Conservation (phyloP, 2,888 invertebrate genomes). For the Drosophila anomalipes region DNA sequence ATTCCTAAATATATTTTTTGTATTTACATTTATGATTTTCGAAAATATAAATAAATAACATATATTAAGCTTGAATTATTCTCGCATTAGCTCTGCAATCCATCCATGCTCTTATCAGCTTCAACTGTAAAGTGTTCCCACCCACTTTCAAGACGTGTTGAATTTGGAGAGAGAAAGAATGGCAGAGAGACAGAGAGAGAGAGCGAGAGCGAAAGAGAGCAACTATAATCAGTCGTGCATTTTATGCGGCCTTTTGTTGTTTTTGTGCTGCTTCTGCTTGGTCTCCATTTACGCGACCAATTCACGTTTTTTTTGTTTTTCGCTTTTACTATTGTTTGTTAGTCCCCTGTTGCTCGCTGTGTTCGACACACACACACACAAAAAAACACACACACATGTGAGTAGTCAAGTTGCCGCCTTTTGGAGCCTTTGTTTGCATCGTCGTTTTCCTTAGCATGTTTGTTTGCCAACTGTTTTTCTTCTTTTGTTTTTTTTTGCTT, state of each 20-base stretch:
- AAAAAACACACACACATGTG: slow-evolving; percentile 13
- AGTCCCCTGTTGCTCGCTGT: slow-evolving; percentile 45
- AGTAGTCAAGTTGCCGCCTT: slow-evolving; percentile 55
- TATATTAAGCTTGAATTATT: not conserved
- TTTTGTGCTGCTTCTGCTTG: slow-evolving; percentile 50
- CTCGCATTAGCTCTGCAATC: not conserved
- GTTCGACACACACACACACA: slow-evolving; percentile 16
- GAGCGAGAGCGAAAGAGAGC: not conserved
- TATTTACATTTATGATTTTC: not conserved
- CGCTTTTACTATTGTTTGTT: slow-evolving; percentile 53
- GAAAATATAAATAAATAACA: not conserved
- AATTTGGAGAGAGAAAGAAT: not conserved
- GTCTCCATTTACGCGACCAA: slow-evolving; percentile 55
- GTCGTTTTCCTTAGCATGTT: slow-evolving; percentile 46
- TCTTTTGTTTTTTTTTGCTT: slow-evolving; percentile 32
- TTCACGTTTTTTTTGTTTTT: slow-evolving; percentile 50
- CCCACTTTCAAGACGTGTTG: slow-evolving; percentile 39
- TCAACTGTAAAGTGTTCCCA: slow-evolving; percentile 27
- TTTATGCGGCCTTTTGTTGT: slow-evolving; percentile 60
- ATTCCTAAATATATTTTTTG: not conserved
- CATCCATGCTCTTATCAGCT: not conserved
- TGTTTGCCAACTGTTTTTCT: slow-evolving; percentile 67
- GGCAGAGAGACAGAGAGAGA: not conserved
- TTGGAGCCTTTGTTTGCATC: slow-evolving; percentile 52
- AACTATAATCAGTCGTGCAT: slow-evolving; percentile 58